Evolutionary conservation across 2,888 invertebrate species (phyloP).

Genomic region (Cremastinae sp.): DNA sequence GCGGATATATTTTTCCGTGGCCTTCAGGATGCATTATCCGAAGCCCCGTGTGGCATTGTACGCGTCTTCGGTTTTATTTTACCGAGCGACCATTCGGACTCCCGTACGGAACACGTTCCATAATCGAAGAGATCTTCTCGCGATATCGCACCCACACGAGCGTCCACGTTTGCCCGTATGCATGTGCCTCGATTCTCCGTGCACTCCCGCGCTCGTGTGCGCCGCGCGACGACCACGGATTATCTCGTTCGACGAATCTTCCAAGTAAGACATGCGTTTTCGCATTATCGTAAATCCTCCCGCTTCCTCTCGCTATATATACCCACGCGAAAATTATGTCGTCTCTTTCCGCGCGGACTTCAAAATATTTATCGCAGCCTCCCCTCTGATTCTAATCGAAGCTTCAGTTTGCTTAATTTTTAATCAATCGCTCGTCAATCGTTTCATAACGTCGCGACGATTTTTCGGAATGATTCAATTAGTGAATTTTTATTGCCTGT

Average conservation of each 20-base stretch:
- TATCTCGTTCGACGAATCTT: constrained; percentile 56
- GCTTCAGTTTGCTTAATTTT: no score
- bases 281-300: constrained; percentile 53
- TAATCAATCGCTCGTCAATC: no score
- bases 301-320: constrained; percentile 26
- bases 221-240: constrained; percentile 24
- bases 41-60: constrained; percentile 33
- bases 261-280: constrained; percentile 36
- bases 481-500: no score
- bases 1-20: no score
- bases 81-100: constrained; percentile 29
- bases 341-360: not conserved
- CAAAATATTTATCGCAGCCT: no score
- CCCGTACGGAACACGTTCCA: constrained; percentile 38
- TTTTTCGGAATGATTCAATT: no score
- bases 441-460: no score
- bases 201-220: not conserved
- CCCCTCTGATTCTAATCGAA: no score
- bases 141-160: constrained; percentile 48
- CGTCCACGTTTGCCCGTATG: constrained; percentile 33
- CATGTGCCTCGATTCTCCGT: no score
- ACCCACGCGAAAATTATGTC: not conserved
- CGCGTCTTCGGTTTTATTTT: constrained; percentile 10
- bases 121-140: constrained; percentile 53
- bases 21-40: constrained; percentile 32